Evolutionary conservation across 2,888 invertebrate genomes (phyloP).

Genomic region (Andrena camellia): DNA sequence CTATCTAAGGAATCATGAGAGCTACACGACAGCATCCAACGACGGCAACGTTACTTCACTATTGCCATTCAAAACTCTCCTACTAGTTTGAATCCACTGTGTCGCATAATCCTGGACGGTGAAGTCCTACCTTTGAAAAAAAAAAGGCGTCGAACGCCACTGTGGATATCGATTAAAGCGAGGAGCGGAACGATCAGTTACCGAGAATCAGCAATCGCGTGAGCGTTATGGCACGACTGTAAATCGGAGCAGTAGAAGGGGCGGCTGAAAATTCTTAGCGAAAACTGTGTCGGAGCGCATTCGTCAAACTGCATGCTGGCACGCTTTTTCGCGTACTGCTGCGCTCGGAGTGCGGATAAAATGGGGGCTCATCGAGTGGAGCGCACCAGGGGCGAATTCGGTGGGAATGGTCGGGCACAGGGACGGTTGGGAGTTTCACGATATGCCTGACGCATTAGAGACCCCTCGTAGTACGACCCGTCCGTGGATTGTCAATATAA

Average conservation of each 20-base stretch:
- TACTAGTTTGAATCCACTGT: background rate
- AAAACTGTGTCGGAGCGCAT: conserved; percentile 60
- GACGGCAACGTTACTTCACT: background rate
- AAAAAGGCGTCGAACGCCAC: background rate
- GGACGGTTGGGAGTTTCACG: conserved; percentile 32
- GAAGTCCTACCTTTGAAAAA: background rate
- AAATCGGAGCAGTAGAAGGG: conserved; percentile 33
- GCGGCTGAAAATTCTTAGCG: conserved; percentile 48
- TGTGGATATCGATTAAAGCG: background rate
- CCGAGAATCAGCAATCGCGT: conserved; percentile 22
- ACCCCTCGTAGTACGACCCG: conserved; percentile 41
- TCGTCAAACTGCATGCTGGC: conserved; percentile 47
- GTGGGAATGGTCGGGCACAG: background rate
- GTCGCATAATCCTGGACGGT: background rate
- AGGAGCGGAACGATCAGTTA: conserved; percentile 5
- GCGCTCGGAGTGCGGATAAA: background rate
- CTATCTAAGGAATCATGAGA: background rate
- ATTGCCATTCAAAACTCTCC: background rate
- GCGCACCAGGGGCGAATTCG: background rate
- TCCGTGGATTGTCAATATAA: conserved; percentile 73
- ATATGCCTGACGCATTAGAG: conserved; percentile 48
- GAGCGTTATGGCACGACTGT: conserved; percentile 28
- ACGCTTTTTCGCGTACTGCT: conserved; percentile 3
- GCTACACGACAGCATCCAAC: background rate
- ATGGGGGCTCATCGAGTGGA: background rate